Base-by-base conservation (phyloP, 2,113 vertebrate genomes). In the Clarias batrachus region DNA sequence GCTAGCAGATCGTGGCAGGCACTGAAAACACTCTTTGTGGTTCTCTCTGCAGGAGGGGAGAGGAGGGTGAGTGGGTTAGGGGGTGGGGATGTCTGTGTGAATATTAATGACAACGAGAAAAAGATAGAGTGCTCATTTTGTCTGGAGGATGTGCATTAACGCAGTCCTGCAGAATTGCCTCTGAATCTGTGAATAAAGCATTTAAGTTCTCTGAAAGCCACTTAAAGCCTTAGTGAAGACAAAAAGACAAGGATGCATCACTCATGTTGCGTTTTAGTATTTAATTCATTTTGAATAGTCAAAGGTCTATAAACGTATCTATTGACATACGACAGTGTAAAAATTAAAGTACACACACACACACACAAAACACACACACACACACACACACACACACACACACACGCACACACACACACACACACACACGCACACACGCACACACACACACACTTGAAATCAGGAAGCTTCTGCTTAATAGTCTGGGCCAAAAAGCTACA, bases 1-100 rank as follows among this genome's bases (percentile, higher is more conserved):
- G 86, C 68, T 37, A 65, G 68, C 25, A 41, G 74, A 85, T 79
- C 21, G 30, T 80, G 54, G 57, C 80, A 65, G 59, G 60, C 57
- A 54, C 59, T 56, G 86, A 82, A 82, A 82, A 82, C 86, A 87
- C 70, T 76, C 80, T 87, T 87, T 83, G 80, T 87, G 86, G 57
- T 82, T 76, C 48, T 66, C 85, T 27, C 27, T 60, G 48, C 5
- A 25, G 68, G 57, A 80, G 21, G 60, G 37, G 73, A 73, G 79
- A 76, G 70, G 41, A 23, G 56, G 17, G 57, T 1, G 70, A 86
- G 78, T 71, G 56, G 56, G 59, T 60, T 86, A 27, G 27, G 27
- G 37, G 30, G 59, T 87, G 70, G 70, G 66, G 80, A 82, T 60
- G 60, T 62, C 70, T 63, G 71, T 81, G 86, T 82, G 86, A 87